These are phyloP conservation scores for Eriosoma lanigerum DNA, from an alignment of 1,140 invertebrate species.

Conservation along the genomic window DNA sequence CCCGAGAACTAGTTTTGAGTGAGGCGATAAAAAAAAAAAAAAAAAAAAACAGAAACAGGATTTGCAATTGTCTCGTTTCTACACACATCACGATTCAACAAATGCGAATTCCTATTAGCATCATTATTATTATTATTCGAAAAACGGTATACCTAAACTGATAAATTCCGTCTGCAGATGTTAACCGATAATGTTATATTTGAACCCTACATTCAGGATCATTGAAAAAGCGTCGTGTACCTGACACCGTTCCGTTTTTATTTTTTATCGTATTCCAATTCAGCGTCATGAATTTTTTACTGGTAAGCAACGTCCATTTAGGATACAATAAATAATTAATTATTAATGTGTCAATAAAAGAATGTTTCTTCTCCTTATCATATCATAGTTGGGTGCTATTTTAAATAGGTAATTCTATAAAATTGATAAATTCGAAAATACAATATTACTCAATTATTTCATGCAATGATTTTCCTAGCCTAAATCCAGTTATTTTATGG, in stretches of 20 bases:
- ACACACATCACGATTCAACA: constrained; percentile 1
- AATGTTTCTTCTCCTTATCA: too few species aligned
- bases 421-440: too few species aligned
- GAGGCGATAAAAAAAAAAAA: neutral
- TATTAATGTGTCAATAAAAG: too few species aligned
- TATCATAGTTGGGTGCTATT: too few species aligned
- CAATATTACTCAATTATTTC: too few species aligned
- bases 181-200: neutral
- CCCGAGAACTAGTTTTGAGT: constrained; percentile 37
- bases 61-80: constrained; percentile 35
- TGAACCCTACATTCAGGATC: neutral
- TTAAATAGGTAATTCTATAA: too few species aligned
- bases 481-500: too few species aligned
- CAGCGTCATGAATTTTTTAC: too few species aligned
- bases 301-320: too few species aligned
- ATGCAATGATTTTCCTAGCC: too few species aligned
- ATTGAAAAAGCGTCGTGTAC: neutral
- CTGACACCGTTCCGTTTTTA: neutral
- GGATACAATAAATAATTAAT: too few species aligned
- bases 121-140: constrained; percentile 27
- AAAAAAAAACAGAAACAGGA: constrained; percentile 47
- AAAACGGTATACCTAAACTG: constrained; percentile 6
- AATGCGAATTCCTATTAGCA: constrained; percentile 7
- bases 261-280: too few species aligned
- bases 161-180: constrained; percentile 27